Base-by-base conservation (phyloP, 2,888 invertebrate genomes). In the Melitaea athalia region DNA sequence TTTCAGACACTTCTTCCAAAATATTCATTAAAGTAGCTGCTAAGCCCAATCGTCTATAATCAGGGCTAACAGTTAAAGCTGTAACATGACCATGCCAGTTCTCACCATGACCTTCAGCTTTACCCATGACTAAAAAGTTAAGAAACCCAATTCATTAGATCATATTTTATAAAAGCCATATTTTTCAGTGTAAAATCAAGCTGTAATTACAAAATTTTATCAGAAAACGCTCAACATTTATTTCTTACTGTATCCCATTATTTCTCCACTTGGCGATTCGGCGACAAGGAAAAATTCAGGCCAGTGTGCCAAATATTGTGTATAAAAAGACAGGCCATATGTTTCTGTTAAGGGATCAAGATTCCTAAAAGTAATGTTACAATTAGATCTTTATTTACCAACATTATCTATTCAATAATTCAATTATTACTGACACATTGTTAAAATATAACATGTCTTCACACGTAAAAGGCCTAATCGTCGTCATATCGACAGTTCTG, bases 51-150 rank as follows among this genome's bases (percentile, higher is more conserved):
- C 99, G 94, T 79, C 99, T 94, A 82, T 97, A 99, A 82, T 98
- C 97, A 1, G 99, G 98, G 5, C 99, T 97, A 2, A 99, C 99
- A 7, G 99, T 99, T 49, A 99, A 92, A 2, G 99, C 99, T 55
- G 99, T 99, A 11, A 99, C 99, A 92, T 99, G 99, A 0, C 99
- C 99, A 93, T 99, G 99, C 99, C 99, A 99, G 83, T 98, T 97
- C 77, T 99, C 98, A 63, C 96, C 96, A 76, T 95, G 95, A 0
- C 99, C 99, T 93, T 99, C 99, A 0, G 99, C 97, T 92, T 99
- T 99, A 49, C 99, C 99, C 99, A 99, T 99, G 64, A 99, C 99
- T 99, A 63, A 17, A 73, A 72, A 71, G 50, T 14, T 49, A n/a
- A 49, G 6, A 15, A 38, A n/a, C 1, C 15, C 10, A 38, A 57